Base-by-base conservation (phyloP, 2,888 invertebrate genomes). In the Oithona nana region DNA sequence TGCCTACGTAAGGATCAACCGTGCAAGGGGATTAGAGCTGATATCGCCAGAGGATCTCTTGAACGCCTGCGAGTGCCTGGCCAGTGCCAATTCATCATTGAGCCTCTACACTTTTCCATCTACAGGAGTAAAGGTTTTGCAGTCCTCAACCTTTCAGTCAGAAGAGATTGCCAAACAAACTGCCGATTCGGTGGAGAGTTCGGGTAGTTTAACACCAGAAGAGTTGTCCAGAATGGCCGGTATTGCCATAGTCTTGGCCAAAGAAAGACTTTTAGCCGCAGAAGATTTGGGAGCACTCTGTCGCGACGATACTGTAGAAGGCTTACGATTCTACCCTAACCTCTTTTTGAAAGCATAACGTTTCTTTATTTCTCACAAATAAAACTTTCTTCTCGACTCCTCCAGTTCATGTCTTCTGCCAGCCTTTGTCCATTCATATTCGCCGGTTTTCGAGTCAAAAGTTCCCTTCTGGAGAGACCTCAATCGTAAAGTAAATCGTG, bases 21-120 rank as follows among this genome's bases (percentile, higher is more conserved):
- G 98, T 72, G 95, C 97, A 0, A 80, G 98, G 71, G 97, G 97
- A 2, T 77, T 97, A 67, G 93, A 97, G 75, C 78, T 98, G 0
- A 75, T 98, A 61, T 98, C 98, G 0, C 95, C 97, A 0, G 97
- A 97, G 74, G 98, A 99, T 78, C 78, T 97, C 67, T 75, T 95
- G 52, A 84, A 88, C 75, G 94, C 94, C 22, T 95, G 94, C 76
- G 80, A 80, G 73, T 81, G 77, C 66, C 75, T 88, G 69, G 79
- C 79, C 29, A 66, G 66, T 65, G 75, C 77, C 4, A 77, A 73
- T 67, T 80, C 86, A 61, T 84, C 87, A 2, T 79, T 88, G 70
- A 84, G 84, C 63, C 74, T 95, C 48, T 80, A 85, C 64, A 79
- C 81, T 67, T 95, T 95, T 75, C 88, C 88, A 57, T 16, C 6